Evolutionary conservation across 2,797 vertebrate species (phyloP).

Genomic region (Arremon brunneinucha): DNA sequence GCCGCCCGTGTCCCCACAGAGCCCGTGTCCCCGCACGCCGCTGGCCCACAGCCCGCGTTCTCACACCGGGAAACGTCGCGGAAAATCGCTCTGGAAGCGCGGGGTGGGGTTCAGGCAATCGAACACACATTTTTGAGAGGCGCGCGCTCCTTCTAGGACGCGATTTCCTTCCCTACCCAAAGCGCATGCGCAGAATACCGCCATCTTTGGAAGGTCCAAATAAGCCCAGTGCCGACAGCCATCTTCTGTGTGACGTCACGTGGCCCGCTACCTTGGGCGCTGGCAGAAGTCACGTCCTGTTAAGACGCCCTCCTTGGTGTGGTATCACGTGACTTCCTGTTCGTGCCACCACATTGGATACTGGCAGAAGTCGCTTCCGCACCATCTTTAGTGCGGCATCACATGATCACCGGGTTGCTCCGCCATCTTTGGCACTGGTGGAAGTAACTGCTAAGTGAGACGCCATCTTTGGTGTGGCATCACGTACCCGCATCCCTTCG

Average conservation of each 20-base stretch:
- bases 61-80: not conserved
- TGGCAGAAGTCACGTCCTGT: not conserved
- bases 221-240: rapidly evolving
- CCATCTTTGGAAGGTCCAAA: not conserved
- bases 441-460: rapidly evolving
- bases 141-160: rapidly evolving
- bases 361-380: not conserved
- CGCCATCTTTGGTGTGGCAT: not conserved
- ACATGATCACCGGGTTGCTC: rapidly evolving
- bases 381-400: not conserved
- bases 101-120: rapidly evolving
- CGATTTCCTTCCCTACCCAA: not conserved
- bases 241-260: rapidly evolving
- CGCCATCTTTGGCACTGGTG: not conserved
- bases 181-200: rapidly evolving
- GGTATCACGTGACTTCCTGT: not conserved
- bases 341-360: rapidly evolving
- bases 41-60: too few relatives aligned
- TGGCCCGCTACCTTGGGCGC: rapidly evolving
- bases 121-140: rapidly evolving
- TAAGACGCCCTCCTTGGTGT: not conserved
- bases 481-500: rapidly evolving
- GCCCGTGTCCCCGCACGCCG: too few relatives aligned
- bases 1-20: too few relatives aligned
- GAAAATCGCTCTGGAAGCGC: not conserved